These are phyloP conservation scores for Boulengeromyrus knoepffleri DNA, from an alignment of 2,113 vertebrate species.

Conservation along the genomic window DNA sequence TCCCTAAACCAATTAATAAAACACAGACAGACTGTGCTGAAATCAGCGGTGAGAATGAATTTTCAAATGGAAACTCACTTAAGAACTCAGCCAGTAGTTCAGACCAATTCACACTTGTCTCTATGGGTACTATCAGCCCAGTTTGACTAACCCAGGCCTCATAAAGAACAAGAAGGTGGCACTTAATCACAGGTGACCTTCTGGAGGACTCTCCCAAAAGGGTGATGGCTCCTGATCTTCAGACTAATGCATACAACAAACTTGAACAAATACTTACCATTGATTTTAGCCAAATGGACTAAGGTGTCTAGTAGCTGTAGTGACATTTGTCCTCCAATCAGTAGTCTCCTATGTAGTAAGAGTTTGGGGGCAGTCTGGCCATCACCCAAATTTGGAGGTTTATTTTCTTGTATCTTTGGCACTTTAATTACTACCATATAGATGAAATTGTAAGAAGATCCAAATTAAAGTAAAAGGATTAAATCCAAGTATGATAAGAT, in stretches of 20 bases:
- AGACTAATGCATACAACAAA: background rate
- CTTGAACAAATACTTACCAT: background rate
- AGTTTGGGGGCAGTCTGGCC: background rate
- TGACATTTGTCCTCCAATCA: background rate
- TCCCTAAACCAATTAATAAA: background rate
- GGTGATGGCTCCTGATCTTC: background rate
- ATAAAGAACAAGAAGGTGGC: background rate
- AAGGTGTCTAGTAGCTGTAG: background rate
- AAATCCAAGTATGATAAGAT: background rate
- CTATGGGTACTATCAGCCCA: background rate
- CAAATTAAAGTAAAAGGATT: background rate
- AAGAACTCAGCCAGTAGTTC: background rate
- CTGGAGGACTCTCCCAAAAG: background rate
- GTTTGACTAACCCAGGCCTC: background rate
- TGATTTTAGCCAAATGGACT: background rate
- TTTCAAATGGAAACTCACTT: background rate
- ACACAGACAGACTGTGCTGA: background rate
- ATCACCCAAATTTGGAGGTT: background rate
- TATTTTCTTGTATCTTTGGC: background rate
- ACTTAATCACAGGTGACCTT: background rate
- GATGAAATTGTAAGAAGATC: too few species aligned
- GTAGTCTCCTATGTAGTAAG: background rate
- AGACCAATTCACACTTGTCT: background rate
- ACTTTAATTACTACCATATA: background rate
- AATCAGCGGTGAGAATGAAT: background rate